Evolutionary conservation across 1,140 invertebrate genomes (phyloP).

Genomic region (Plutomurus gul): DNA sequence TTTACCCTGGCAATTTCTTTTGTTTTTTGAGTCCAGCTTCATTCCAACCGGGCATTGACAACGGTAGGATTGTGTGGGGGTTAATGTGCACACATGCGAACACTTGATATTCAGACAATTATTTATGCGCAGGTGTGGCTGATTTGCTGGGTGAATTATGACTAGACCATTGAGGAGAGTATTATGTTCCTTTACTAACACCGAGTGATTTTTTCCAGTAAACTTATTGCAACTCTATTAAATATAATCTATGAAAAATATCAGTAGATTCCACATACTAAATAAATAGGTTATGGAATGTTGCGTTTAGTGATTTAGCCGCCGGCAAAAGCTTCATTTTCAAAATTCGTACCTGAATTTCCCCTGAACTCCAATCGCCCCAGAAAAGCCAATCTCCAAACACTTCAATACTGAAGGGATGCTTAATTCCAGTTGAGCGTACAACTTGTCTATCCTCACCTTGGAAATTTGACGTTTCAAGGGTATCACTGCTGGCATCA

Average conservation of each 20-base stretch:
- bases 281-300: not conserved
- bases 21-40: slow-evolving; percentile 59
- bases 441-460: slow-evolving; percentile 67
- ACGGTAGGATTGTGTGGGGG: slow-evolving; percentile 63
- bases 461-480: slow-evolving; percentile 81
- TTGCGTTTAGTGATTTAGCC: not conserved
- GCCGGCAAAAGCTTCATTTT: not conserved
- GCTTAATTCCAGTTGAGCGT: slow-evolving; percentile 55
- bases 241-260: too few species aligned
- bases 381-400: slow-evolving; percentile 88
- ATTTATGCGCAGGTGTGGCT: slow-evolving; percentile 59
- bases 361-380: slow-evolving; percentile 71
- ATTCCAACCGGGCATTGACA: slow-evolving; percentile 82
- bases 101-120: slow-evolving; percentile 72
- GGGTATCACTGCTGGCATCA: slow-evolving; percentile 75
- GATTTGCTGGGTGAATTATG: slow-evolving; percentile 57
- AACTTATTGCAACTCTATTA: slow-evolving; percentile 56
- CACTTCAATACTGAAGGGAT: slow-evolving; percentile 80
- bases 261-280: not conserved
- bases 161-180: slow-evolving; percentile 58
- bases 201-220: slow-evolving; percentile 57
- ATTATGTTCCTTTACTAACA: slow-evolving; percentile 54
- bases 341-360: slow-evolving; percentile 52
- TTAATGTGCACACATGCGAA: slow-evolving; percentile 79
- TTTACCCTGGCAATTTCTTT: slow-evolving; percentile 61